Base-by-base conservation (phyloP, 1,140 invertebrate species). In the Apocrypta bakeri region DNA sequence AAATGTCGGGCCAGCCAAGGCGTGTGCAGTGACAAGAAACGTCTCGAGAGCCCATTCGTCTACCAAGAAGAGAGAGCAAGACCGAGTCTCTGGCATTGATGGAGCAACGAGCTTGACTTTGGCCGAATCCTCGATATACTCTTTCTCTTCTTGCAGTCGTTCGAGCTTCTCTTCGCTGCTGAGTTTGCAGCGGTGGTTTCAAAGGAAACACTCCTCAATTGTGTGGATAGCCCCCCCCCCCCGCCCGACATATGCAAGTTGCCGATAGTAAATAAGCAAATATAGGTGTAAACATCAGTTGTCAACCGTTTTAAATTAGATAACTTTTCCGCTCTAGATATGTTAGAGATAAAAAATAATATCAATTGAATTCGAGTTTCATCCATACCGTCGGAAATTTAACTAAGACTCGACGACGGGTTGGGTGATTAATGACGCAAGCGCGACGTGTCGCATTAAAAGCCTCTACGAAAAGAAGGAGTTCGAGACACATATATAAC, bases 341-440 rank as follows among this genome's bases (percentile, higher is more conserved):
- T n/a, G n/a, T n/a, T n/a, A n/a, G n/a, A n/a, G n/a, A n/a, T n/a
- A n/a, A n/a, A n/a, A n/a, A n/a, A n/a, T n/a, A n/a, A n/a, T n/a
- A n/a, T n/a, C n/a, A n/a, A n/a, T n/a, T n/a, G n/a, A n/a, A n/a
- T n/a, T n/a, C n/a, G n/a, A n/a, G n/a, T n/a, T n/a, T n/a, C n/a
- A n/a, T n/a, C n/a, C n/a, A n/a, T n/a, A n/a, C n/a, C n/a, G n/a
- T n/a, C n/a, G n/a, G 6, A 42, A 1, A 42, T 7, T 4, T 1
- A 12, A 42, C 3, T 4, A 9, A 37, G 33, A 4, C 33, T 37
- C 71, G 79, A 40, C 37, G 80, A 76, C 72, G 73, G 1, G 63
- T 31, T 17, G 40, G 25, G 63, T 81, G 72, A 81, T 81, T 81
- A 76, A 81, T 81, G 81, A 77, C 61, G 40, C 33, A 27, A 29